Base-by-base conservation (phyloP, 2,888 invertebrate species). In the Junonia oenone region DNA sequence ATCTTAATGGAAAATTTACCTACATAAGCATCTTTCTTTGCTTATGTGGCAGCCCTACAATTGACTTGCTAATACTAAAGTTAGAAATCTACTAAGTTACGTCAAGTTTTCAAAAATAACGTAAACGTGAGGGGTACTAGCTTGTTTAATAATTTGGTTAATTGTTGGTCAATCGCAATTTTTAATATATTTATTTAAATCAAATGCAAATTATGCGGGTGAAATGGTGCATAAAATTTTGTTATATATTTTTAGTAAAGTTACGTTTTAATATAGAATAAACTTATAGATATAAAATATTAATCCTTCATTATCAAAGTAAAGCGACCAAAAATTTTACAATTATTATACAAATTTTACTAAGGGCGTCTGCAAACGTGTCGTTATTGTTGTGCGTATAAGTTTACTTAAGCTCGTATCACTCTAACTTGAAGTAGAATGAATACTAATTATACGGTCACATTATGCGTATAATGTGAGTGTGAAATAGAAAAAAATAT, bases 121-220 rank as follows among this genome's bases (percentile, higher is more conserved):
- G n/a, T n/a, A n/a, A n/a, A 22, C 3, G 22, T 22, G 22, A 22
- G 22, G 22, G 22, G 22, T 22, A 22, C 22, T 4, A 33, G 31
- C 31, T 33, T 33, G 2, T 33, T n/a, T 31, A 11, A 31, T 8
- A 31, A 31, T 9, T 31, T 31, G 6, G 29, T 8, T 31, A 2
- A 11, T 31, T 31, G 2, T 31, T 11, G 1, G 0, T 11, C 29
- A 31, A 31, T 31, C 2, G 29, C 29, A 11, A 11, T 31, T 31
- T 31, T 31, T 31, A 11, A 9, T 31, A 11, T 31, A 31, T 11
- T 14, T 14, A 14, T 14, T 46, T 11, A 27, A 43, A 22, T 38
- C 6, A 3, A 54, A 46, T 15, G 33, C 5, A 13, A 11, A 50
- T 22, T 29, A 22, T 50, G 37, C 29, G 51, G 37, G 37, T 55